Evolutionary conservation across 2,797 vertebrate genomes (phyloP), one percentile per base, ranked within the genome.

Genomic region (Trachops cirrhosus): DNA sequence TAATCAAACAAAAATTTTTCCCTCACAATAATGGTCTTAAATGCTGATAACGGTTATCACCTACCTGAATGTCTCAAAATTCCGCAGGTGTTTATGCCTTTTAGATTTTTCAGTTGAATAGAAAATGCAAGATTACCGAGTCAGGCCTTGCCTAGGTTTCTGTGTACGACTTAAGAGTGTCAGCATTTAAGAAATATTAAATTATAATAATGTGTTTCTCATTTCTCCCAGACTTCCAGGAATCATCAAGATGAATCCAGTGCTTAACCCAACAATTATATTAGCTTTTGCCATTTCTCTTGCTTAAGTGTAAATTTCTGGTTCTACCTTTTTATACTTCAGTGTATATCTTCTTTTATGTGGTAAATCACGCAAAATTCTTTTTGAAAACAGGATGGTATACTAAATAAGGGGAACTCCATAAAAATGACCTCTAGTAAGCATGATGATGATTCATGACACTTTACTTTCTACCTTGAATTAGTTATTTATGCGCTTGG

Each of bases 401-500:
- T 52, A 59, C 34, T 57, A 62, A 86, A 74, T 75, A 67, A n/a
- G 41, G 67, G 21, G 46, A 93, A 44, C 37, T 12, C 64, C 18
- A 50, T 77, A 48, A 86, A 93, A 91, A 91, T 50, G 34, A 54
- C 86, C 59, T 96, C 29, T 59, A 93, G 57, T 71, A 62, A 73
- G 75, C 52, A 29, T 46, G 78, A 78, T 8, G 21, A n/a, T 83
- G 78, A 80, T 77, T 96, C 67, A 54, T 29, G 67, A 73, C 62
- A 64, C 44, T 54, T 39, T 29, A 41, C 74, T 93, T 73, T 95
- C 67, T 77, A 77, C 78, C 37, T 96, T 84, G 74, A 97, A 82
- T 97, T 68, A 79, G 57, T 91, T 86, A 88, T 88, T 87, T 91
- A n/a, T 67, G 70, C 52, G 54, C 93, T 91, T 91, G 70, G 37